Evolutionary conservation across 1,140 invertebrate species (phyloP).

Genomic region (Drosophila seguyi): DNA sequence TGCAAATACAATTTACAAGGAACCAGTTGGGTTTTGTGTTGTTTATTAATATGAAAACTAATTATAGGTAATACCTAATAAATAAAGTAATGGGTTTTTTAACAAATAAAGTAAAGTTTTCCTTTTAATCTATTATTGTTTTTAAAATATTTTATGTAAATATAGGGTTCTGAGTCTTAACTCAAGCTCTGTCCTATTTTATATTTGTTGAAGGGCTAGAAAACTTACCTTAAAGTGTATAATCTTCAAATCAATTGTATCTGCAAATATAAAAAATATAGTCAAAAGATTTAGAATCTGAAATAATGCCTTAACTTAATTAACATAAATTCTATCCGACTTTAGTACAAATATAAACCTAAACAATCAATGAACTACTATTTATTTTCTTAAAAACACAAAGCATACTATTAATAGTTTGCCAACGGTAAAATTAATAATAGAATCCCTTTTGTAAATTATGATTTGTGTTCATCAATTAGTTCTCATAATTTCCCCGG

Average conservation of each 20-base stretch:
- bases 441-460: slow-evolving; percentile 7
- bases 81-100: not conserved
- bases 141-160: not conserved
- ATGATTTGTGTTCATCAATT: slow-evolving; percentile 40
- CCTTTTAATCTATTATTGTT: not conserved
- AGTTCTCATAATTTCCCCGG: slow-evolving; percentile 23
- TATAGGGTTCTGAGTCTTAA: not conserved
- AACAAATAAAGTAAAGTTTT: not conserved
- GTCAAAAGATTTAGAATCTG: not conserved
- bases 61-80: not conserved
- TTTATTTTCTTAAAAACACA: not conserved
- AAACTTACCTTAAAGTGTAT: not conserved
- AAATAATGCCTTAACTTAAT: not conserved
- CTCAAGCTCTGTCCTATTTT: too few relatives aligned
- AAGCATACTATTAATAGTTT: not conserved
- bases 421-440: not conserved
- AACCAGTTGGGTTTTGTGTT: slow-evolving; percentile 3
- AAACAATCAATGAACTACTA: not conserved
- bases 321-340: not conserved
- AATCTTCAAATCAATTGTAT: not conserved
- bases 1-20: slow-evolving; percentile 31
- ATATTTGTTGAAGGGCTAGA: not conserved
- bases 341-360: not conserved
- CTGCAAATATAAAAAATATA: not conserved
- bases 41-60: not conserved